phyloP scores from a whole-genome alignment of 2,888 invertebrate genomes.

The Sepioteuthis lessoniana region DNA sequence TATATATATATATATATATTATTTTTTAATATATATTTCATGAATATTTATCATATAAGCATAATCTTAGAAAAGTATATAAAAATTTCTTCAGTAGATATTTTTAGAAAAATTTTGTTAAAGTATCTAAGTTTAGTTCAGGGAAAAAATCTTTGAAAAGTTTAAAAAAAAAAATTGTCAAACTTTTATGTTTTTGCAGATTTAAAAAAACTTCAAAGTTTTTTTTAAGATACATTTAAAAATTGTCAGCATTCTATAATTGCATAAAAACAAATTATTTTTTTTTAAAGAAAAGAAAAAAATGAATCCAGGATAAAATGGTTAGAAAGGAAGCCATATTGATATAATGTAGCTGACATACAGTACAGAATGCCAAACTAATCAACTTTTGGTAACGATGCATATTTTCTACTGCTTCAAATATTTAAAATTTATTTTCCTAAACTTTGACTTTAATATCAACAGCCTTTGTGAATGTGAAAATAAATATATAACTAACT shows the following conservation, averaged over 20 bases:
- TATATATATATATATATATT: not conserved
- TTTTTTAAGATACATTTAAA: not conserved
- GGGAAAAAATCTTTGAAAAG: too few species aligned
- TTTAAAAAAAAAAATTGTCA: too few species aligned
- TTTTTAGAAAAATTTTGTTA: too few species aligned
- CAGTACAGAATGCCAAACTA: not conserved
- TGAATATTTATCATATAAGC: too few species aligned
- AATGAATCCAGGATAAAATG: not conserved
- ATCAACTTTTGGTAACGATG: not conserved
- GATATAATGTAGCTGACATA: not conserved
- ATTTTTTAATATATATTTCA: not conserved
- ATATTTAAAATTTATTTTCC: not conserved
- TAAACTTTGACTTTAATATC: not conserved
- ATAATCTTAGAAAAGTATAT: too few species aligned
- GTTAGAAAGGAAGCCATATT: not conserved
- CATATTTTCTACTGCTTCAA: not conserved
- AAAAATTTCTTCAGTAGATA: too few species aligned
- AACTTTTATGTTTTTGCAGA: too few species aligned
- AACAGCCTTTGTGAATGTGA: not conserved
- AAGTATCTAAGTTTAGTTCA: too few species aligned
- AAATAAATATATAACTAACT: not conserved
- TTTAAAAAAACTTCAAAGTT: not conserved
- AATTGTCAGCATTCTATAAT: not conserved
- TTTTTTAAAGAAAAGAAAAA: not conserved
- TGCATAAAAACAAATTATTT: not conserved